A percentile compares a stretch with the other conserved stretches of the same genome.
Evolutionary conservation across 2,113 vertebrate species (phyloP).

Genomic region (Ceyx melanurus): DNA sequence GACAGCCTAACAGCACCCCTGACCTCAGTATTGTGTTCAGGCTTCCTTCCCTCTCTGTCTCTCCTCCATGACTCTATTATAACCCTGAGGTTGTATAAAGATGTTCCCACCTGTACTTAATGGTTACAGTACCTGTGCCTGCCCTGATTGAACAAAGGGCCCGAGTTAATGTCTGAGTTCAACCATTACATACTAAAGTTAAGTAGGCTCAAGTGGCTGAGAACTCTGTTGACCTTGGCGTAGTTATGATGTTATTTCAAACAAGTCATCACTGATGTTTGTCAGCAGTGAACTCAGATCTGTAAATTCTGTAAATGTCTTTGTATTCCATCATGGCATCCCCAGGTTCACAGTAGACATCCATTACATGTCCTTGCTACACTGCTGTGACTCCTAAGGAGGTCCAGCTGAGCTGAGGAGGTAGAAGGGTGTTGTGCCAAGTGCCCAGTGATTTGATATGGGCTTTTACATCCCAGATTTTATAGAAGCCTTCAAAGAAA

Average conservation of each 20-base stretch:
- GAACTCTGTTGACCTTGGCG: neutral
- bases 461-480: neutral
- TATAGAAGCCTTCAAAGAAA: neutral
- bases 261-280: neutral
- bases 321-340: neutral
- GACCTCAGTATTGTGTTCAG: accelerated
- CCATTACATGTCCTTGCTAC: neutral
- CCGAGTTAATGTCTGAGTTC: neutral
- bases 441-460: neutral
- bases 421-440: neutral
- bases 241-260: neutral
- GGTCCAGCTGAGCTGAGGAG: neutral
- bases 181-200: neutral
- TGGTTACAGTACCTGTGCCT: neutral
- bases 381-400: neutral
- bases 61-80: neutral
- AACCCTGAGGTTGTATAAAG: neutral
- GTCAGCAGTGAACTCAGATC: neutral
- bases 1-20: neutral
- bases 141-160: neutral
- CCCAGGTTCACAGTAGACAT: neutral
- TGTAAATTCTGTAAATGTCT: neutral
- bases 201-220: neutral
- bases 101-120: neutral
- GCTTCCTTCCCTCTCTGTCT: neutral